Evolutionary conservation across 2,113 vertebrate genomes (phyloP), one percentile per base, ranked within the genome.

Genomic region (Diphyllodes magnificus): DNA sequence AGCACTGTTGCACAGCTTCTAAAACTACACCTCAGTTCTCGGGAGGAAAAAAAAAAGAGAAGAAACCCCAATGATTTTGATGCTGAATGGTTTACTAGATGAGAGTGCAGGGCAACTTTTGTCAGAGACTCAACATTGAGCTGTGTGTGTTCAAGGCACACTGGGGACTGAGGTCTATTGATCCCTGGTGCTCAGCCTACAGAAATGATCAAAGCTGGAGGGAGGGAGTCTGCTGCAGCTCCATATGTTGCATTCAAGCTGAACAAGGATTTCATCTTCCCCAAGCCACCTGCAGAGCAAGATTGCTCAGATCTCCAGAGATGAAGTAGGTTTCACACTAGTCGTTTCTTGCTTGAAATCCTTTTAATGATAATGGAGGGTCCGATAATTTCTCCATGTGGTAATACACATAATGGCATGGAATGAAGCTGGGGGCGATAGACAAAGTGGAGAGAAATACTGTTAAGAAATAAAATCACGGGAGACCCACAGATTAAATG

Each of bases 221-320:
- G 83, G 72, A 71, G 72, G 40, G 76, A 88, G 44, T 31, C 76
- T 86, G 56, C 80, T 79, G 76, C 71, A 78, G 15, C 56, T 86
- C 66, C 65, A 5, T 84, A 33, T 68, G 65, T 69, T 91, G 53
- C 40, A 27, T 79, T 88, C 30, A 71, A 70, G 31, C 40, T 85
- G 77, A 93, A 75, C 73, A 69, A 76, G 70, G 57, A 68, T 96
- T 95, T 95, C n/a, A 6, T 76, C 86, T 76, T 85, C 44, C 49
- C n/a, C 4, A 7, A 69, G 85, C 59, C 86, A 73, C 94, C 83
- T 88, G 80, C 64, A 51, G 86, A 86, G 92, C 40, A 64, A 91
- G 89, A 96, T 84, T 95, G 70, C 73, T 88, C 83, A 79, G 61
- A 49, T 94, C 77, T 89, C 69, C 40, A 53, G 91, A 93, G 86